phyloP scores from a whole-genome alignment of 2,888 invertebrate genomes.

The Xiphydria camelus region DNA sequence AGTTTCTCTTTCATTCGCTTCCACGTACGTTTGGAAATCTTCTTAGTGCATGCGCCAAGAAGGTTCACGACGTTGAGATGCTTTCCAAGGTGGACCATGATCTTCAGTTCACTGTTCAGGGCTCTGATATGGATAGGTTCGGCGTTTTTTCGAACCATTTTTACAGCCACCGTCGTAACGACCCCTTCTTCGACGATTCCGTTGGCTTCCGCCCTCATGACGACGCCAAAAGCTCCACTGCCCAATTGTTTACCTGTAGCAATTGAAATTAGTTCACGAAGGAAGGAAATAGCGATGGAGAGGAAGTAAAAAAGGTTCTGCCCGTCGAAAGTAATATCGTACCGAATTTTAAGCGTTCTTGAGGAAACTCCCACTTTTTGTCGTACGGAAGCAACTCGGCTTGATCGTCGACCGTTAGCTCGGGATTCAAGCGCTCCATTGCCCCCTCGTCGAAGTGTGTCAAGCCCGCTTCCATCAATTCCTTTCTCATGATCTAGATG shows the following conservation, averaged over 20 bases:
- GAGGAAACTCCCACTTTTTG: constrained; percentile 86
- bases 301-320: too few species aligned
- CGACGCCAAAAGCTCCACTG: constrained; percentile 93
- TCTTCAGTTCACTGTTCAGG: constrained; percentile 89
- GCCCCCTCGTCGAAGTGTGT: constrained; percentile 80
- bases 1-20: constrained; percentile 59
- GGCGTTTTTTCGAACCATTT: constrained; percentile 90
- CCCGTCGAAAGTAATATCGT: too few species aligned
- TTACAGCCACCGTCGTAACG: constrained; percentile 85
- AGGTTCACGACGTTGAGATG: constrained; percentile 95
- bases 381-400: constrained; percentile 93
- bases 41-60: constrained; percentile 90
- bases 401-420: constrained; percentile 88
- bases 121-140: constrained; percentile 85
- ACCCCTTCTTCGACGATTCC: constrained; percentile 77
- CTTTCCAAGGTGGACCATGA: constrained; percentile 92
- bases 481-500: constrained; percentile 66
- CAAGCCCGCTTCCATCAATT: constrained; percentile 73
- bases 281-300: too few species aligned
- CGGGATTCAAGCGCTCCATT: constrained; percentile 81
- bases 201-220: constrained; percentile 83
- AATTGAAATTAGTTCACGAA: too few species aligned
- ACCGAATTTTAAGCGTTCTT: constrained; percentile 82
- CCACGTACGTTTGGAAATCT: constrained; percentile 80
- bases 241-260: constrained; percentile 81